Evolutionary conservation across 2,113 vertebrate genomes (phyloP).

Genomic region (Colossoma macropomum): DNA sequence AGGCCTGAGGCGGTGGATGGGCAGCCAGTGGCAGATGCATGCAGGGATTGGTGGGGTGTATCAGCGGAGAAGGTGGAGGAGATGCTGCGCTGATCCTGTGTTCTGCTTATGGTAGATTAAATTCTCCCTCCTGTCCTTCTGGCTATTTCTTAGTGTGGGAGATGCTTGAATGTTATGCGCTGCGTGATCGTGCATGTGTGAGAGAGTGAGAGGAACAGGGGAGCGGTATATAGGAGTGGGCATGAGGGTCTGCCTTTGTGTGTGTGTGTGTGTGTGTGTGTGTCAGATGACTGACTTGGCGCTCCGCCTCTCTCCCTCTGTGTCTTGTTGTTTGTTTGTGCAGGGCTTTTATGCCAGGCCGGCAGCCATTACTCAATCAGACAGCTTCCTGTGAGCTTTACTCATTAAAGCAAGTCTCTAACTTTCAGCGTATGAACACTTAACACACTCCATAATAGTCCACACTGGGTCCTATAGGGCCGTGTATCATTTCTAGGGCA

Average conservation of each 20-base stretch:
- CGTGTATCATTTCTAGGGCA: not conserved
- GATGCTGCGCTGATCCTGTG: conserved; percentile 44
- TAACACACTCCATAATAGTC: conserved; percentile 38
- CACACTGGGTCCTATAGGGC: not conserved
- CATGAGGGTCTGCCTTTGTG: conserved; percentile 38
- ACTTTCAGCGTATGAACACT: conserved; percentile 55
- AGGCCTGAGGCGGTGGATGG: conserved; percentile 39
- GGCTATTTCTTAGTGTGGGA: conserved; percentile 42
- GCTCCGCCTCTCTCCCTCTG: conserved; percentile 44
- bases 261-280: conserved; percentile 19
- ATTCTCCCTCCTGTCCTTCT: conserved; percentile 46
- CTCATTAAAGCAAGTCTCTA: conserved; percentile 55
- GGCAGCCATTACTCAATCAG: conserved; percentile 62
- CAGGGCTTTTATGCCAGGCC: conserved; percentile 59
- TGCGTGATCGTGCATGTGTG: conserved; percentile 20
- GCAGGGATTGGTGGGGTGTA: conserved; percentile 27
- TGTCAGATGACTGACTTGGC: conserved; percentile 39
- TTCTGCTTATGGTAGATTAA: conserved; percentile 53
- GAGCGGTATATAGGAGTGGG: not conserved
- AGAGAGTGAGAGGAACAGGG: conserved; percentile 37
- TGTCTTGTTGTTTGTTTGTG: conserved; percentile 59
- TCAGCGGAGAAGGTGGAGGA: conserved; percentile 37
- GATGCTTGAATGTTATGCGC: not conserved
- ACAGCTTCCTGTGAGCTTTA: conserved; percentile 57
- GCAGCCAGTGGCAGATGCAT: conserved; percentile 45